A percentile compares a stretch with the other conserved stretches of the same genome.
Evolutionary conservation across 2,797 vertebrate genomes (phyloP).

Genomic region (Cetoscarus ocellatus): DNA sequence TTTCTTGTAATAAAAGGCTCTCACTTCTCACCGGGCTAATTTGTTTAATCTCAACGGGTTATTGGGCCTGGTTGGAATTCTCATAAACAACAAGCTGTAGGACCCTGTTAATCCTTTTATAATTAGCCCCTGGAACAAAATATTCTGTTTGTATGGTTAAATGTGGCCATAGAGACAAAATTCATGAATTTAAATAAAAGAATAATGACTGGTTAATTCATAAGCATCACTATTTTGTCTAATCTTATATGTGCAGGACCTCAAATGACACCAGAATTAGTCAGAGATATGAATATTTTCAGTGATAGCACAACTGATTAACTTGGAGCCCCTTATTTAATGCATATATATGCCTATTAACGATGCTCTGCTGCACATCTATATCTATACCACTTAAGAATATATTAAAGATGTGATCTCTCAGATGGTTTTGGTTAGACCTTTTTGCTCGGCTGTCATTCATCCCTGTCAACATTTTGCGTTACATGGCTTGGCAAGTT

Average conservation of each 20-base stretch:
- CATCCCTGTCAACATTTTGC: slow-evolving; percentile 37
- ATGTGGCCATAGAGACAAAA: no score
- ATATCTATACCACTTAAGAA: slow-evolving; percentile 9
- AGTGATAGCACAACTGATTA: background rate
- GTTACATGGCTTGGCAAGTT: slow-evolving; percentile 40
- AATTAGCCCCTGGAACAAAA: no score
- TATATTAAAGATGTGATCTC: slow-evolving; percentile 21
- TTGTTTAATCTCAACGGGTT: no score
- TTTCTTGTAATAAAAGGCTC: no score
- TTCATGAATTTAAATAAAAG: no score
- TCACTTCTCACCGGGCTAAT: no score
- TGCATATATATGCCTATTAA: slow-evolving; percentile 1
- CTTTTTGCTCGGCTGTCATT: slow-evolving; percentile 44
- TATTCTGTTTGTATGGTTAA: no score
- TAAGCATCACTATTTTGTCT: background rate
- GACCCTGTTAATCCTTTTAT: no score
- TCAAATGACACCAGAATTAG: background rate
- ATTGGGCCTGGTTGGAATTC: no score
- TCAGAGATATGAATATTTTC: background rate
- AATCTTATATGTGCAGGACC: background rate
- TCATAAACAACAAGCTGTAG: no score
- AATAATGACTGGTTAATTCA: background rate
- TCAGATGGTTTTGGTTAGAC: slow-evolving; percentile 12
- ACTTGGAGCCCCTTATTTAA: background rate
- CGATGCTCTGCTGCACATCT: background rate